Conservation (phyloP, 2,113 vertebrate genomes). For the Phyllostomus discolor region DNA sequence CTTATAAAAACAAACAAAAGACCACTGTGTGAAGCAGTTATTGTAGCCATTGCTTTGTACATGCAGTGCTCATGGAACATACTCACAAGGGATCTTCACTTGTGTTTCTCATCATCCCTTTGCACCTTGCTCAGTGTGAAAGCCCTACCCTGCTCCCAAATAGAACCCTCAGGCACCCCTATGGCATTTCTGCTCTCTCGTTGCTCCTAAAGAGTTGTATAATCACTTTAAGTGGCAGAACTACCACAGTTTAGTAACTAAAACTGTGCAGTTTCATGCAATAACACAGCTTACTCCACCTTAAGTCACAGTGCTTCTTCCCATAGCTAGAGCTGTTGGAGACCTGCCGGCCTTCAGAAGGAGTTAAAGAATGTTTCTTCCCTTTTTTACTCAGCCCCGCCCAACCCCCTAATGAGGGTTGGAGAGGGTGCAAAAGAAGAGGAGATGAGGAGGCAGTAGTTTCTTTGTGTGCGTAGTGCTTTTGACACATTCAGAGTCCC, state of each 20-base stretch:
- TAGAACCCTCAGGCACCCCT: background rate
- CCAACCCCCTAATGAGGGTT: fast-evolving
- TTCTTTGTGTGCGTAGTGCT: background rate
- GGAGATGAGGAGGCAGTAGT: background rate
- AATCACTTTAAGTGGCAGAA: background rate
- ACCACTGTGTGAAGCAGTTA: background rate
- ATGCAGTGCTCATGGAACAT: background rate
- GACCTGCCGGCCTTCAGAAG: too few species aligned
- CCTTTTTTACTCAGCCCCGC: background rate
- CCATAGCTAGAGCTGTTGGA: background rate
- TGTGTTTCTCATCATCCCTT: background rate
- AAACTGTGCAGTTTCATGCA: background rate
- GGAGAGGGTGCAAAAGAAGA: background rate
- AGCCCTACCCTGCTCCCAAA: background rate
- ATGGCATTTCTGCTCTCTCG: background rate
- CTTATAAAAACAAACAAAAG: background rate
- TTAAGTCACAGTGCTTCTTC: background rate
- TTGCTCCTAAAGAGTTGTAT: background rate
- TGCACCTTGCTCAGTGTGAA: background rate
- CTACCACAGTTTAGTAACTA: background rate
- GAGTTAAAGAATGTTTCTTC: background rate
- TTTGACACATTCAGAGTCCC: background rate
- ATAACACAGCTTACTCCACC: background rate
- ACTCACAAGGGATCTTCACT: background rate
- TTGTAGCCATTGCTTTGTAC: background rate